Conservation (phyloP, 1,140 invertebrate species). For the Trichonephila inaurata region DNA sequence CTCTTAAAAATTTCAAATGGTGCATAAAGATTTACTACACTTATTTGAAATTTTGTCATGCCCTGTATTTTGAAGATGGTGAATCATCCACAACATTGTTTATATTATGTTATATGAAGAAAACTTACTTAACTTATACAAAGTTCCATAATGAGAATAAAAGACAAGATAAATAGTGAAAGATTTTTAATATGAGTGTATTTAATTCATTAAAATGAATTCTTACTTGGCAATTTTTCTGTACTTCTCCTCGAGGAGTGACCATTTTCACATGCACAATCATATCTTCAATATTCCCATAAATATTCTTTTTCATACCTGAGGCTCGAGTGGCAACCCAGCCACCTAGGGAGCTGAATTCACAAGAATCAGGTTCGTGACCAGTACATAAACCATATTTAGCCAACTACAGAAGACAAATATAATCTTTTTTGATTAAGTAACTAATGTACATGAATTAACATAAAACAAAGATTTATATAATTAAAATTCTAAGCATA, state of each 20-base stretch:
- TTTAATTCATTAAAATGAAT: neutral
- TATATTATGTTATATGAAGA: no score
- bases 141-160: no score
- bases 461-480: neutral
- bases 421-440: neutral
- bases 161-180: no score
- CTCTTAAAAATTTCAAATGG: no score
- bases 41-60: no score
- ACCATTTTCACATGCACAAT: constrained; percentile 94
- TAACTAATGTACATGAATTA: neutral
- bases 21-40: no score
- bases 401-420: constrained; percentile 65
- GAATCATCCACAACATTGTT: neutral
- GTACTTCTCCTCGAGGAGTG: constrained; percentile 90
- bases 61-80: neutral
- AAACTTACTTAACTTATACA: no score
- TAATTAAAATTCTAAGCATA: no score
- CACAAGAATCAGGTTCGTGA: constrained; percentile 98
- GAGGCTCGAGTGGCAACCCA: constrained; percentile 99
- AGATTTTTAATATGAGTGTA: no score
- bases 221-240: constrained; percentile 88
- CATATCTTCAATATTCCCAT: constrained; percentile 98
- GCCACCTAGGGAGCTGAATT: constrained; percentile 97
- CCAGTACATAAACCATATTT: constrained; percentile 89
- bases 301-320: constrained; percentile 99